Evolutionary conservation across 2,797 vertebrate genomes (phyloP), one percentile per base, ranked within the genome.

Genomic region (Decapterus maruadsi): DNA sequence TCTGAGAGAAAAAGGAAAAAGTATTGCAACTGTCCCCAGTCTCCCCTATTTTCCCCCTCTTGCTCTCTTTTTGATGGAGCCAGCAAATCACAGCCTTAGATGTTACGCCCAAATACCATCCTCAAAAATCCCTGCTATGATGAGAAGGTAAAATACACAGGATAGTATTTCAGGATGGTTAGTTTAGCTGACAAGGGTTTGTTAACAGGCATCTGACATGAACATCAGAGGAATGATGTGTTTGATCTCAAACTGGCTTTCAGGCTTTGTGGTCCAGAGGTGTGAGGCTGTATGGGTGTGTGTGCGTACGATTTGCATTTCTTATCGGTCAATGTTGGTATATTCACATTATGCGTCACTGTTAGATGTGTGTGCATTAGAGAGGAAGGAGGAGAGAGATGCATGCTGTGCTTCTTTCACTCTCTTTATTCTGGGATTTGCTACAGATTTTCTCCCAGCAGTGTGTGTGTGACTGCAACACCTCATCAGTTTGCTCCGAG

Each of bases 251-350:
- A 69, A 67, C 65, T n/a, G 55, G 31, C 64, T 59, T 58, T 72
- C 73, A 64, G 16, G 54, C 75, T 74, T 26, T 26, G 26, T 1
- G 26, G 26, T 26, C 26, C 26, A 26, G 34, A 36, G 26, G 7
- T 9, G 26, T 20, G 50, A n/a, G n/a, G n/a, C n/a, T n/a, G n/a
- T n/a, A n/a, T 31, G n/a, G 14, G 20, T 13, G 26, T 29, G 55
- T 42, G 17, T 17, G 22, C 46, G 57, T 77, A 45, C 26, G 2
- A 73, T 87, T 82, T 79, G 53, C 65, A 87, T 86, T 62, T 71
- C 55, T 77, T 69, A 78, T 75, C 80, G 64, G 68, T 85, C 74
- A 77, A 20, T 42, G 40, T 78, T 73, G 57, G n/a, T n/a, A 43
- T 61, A 68, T 78, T 79, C 1, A 51, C 10, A 65, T 45, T 59